phyloP scores from a whole-genome alignment of 2,888 invertebrate genomes.

The Tuta absoluta region DNA sequence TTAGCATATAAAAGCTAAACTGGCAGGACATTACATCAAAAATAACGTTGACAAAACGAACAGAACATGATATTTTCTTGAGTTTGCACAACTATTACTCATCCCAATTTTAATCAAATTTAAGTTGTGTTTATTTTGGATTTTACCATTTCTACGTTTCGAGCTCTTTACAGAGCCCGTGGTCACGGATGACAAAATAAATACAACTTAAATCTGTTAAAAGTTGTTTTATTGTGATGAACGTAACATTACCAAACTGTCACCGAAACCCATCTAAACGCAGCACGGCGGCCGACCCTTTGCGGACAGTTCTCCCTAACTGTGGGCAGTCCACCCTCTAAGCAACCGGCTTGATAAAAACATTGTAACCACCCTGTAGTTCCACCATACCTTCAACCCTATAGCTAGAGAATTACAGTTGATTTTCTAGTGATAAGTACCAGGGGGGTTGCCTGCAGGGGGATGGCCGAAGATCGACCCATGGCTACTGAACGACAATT shows the following conservation, averaged over 20 bases:
- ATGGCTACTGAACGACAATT: slow-evolving; percentile 67
- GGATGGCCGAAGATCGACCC: slow-evolving; percentile 71
- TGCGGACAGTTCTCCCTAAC: slow-evolving; percentile 77
- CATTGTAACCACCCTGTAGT: slow-evolving; percentile 53
- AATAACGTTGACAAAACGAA: too few species aligned
- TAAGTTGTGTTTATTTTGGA: too few species aligned
- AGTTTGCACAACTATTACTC: too few species aligned
- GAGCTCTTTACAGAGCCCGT: too few species aligned
- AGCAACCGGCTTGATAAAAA: slow-evolving; percentile 62
- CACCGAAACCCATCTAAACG: slow-evolving; percentile 49
- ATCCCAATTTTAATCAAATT: too few species aligned
- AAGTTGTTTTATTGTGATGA: too few species aligned
- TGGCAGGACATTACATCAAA: too few species aligned
- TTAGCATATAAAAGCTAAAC: too few species aligned
- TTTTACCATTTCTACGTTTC: too few species aligned
- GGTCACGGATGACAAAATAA: too few species aligned
- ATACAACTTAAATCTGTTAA: too few species aligned
- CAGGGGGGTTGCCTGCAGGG: slow-evolving; percentile 60
- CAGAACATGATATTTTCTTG: too few species aligned
- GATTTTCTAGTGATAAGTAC: slow-evolving; percentile 32
- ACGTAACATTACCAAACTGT: not conserved
- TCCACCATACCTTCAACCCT: slow-evolving; percentile 41
- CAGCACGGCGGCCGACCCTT: slow-evolving; percentile 71
- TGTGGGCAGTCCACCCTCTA: slow-evolving; percentile 78
- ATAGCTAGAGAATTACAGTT: slow-evolving; percentile 26